Percentiles rank a stretch among this genome's conserved stretches.
Evolutionary conservation across 1,140 invertebrate species (phyloP).

Genomic region (Drosophila erecta): DNA sequence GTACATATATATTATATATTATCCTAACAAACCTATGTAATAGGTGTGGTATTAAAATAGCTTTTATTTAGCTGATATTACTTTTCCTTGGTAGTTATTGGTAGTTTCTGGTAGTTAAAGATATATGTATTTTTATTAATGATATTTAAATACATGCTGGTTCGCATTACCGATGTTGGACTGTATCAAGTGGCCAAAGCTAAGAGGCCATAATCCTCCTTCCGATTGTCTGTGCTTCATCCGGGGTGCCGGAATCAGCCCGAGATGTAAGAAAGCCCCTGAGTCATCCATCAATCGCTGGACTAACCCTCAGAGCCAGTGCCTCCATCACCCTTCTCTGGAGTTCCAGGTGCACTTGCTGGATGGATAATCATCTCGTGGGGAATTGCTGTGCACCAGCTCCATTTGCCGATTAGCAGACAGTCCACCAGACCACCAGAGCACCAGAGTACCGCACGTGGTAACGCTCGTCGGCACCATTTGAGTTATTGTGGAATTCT

Average conservation of each 20-base stretch:
- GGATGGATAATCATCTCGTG: constrained; percentile 47
- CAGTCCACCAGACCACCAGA: constrained; percentile 16
- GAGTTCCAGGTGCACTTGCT: constrained; percentile 55
- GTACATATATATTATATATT: neutral
- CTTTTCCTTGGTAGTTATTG: too few relatives aligned
- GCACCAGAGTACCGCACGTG: constrained; percentile 47
- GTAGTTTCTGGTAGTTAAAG: too few relatives aligned
- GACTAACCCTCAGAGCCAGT: constrained; percentile 20
- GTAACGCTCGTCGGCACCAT: constrained; percentile 37
- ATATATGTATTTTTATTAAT: too few relatives aligned
- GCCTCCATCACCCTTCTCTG: constrained; percentile 1
- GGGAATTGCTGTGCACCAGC: constrained; percentile 53
- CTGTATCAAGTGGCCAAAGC: constrained; percentile 22
- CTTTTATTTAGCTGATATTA: too few relatives aligned
- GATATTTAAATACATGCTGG: neutral
- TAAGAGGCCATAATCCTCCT: constrained; percentile 25
- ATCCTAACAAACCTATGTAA: too few relatives aligned
- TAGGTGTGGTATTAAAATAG: too few relatives aligned
- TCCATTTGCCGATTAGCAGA: constrained; percentile 70
- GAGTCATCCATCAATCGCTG: constrained; percentile 59
- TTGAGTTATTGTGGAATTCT: constrained; percentile 49
- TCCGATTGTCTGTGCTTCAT: constrained; percentile 49
- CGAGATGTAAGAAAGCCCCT: constrained; percentile 19
- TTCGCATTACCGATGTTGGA: neutral
- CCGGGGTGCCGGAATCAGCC: constrained; percentile 29